A percentile compares a stretch with the other conserved stretches of the same genome.
Conservation (phyloP, 1,140 invertebrate genomes). For the Leptestheria dahalacensis region DNA sequence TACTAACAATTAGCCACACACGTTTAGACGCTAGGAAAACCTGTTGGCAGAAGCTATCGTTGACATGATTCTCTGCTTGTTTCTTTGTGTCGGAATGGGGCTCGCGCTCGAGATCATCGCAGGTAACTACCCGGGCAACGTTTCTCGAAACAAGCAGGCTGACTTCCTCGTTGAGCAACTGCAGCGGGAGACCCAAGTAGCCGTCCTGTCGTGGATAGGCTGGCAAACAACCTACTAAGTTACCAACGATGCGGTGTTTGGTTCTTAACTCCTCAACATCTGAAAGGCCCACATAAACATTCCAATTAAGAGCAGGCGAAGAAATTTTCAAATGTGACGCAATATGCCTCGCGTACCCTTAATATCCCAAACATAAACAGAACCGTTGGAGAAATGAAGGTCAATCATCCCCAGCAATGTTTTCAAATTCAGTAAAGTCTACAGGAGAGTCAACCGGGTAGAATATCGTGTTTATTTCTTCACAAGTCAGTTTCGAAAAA, state of each 20-base stretch:
- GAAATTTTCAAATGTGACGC: neutral
- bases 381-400: neutral
- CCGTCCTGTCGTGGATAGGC: slow-evolving; percentile 9
- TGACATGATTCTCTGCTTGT: neutral
- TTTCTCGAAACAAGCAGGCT: neutral
- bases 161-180: slow-evolving; percentile 11
- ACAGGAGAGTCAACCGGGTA: too few relatives aligned
- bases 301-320: neutral
- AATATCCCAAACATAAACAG: neutral
- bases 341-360: neutral
- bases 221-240: slow-evolving; percentile 9
- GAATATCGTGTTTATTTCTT: too few relatives aligned
- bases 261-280: neutral
- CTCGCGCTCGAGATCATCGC: neutral
- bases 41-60: neutral
- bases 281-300: neutral
- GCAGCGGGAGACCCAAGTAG: slow-evolving; percentile 4
- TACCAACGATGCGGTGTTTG: slow-evolving; percentile 8
- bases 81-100: neutral
- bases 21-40: too few relatives aligned
- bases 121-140: slow-evolving; percentile 1
- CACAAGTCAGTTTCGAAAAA: too few relatives aligned
- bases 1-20: too few relatives aligned
- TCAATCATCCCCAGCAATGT: neutral
- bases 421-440: too few relatives aligned